These are phyloP conservation scores for Gastracanthus pulcherrimus DNA, from an alignment of 2,888 invertebrate genomes.

Conservation along the genomic window DNA sequence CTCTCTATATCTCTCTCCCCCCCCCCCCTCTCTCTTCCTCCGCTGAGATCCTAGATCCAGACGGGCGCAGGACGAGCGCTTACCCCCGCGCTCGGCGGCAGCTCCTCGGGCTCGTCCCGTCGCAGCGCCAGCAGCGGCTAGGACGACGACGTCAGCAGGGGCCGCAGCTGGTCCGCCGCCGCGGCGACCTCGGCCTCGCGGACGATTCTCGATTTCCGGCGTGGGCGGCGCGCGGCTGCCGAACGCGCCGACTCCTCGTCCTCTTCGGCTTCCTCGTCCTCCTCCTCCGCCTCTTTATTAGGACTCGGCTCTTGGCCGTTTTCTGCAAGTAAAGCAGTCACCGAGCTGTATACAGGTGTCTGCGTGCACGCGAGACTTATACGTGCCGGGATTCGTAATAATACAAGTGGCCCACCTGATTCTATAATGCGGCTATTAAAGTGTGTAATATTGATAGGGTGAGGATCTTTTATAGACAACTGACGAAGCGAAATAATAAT, in stretches of 20 bases:
- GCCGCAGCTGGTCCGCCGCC: slow-evolving; percentile 66
- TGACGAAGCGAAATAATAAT: no score
- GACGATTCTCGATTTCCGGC: slow-evolving; percentile 61
- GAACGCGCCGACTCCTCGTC: neutral
- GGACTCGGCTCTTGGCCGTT: neutral
- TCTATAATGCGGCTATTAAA: no score
- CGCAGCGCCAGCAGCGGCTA: slow-evolving; percentile 41
- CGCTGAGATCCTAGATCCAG: slow-evolving; percentile 22
- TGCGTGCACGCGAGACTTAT: no score
- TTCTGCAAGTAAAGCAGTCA: slow-evolving; percentile 21
- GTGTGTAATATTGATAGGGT: no score
- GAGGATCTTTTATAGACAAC: no score
- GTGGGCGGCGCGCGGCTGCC: slow-evolving; percentile 18
- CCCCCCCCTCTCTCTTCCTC: neutral
- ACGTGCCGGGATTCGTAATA: no score
- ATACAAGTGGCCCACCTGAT: no score
- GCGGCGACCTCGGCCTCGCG: slow-evolving; percentile 61
- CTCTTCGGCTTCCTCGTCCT: neutral
- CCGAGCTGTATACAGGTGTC: neutral
- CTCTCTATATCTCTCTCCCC: neutral
- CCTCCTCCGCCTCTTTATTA: slow-evolving; percentile 8
- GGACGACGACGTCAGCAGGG: slow-evolving; percentile 69
- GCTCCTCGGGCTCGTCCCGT: neutral
- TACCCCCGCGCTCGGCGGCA: neutral
- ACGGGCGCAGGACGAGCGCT: slow-evolving; percentile 24